phyloP scores from a whole-genome alignment of 2,888 invertebrate genomes.

The Metallyticus violacea region DNA sequence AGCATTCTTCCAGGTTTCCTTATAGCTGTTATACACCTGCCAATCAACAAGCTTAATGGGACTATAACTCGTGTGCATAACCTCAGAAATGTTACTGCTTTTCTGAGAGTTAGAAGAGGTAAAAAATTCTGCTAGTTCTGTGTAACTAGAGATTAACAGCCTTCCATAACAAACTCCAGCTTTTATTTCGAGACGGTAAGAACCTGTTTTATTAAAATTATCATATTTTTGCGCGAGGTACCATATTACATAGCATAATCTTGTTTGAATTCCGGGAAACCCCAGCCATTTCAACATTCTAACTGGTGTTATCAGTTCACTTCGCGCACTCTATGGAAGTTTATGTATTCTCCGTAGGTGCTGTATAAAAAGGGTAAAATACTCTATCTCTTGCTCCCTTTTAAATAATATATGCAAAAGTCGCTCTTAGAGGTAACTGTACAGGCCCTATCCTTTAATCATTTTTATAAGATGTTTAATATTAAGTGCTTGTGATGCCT shows the following conservation, averaged over 20 bases:
- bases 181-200: neutral
- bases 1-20: neutral
- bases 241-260: neutral
- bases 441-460: too few relatives aligned
- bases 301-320: neutral
- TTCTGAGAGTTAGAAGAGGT: neutral
- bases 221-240: neutral
- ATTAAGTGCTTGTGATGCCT: too few relatives aligned
- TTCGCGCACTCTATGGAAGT: neutral
- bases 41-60: neutral
- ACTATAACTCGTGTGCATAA: too few relatives aligned
- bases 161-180: neutral
- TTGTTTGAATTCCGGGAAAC: neutral
- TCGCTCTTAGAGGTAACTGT: too few relatives aligned
- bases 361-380: neutral
- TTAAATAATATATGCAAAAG: too few relatives aligned
- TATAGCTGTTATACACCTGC: too few relatives aligned
- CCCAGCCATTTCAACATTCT: neutral
- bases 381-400: too few relatives aligned
- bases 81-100: neutral
- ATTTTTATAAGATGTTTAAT: too few relatives aligned
- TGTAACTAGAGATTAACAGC: neutral
- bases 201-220: neutral
- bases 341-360: neutral
- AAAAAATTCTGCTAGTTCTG: neutral